A percentile compares a stretch with the other conserved stretches of the same genome.
Conservation (phyloP, 2,888 invertebrate genomes). For the Tipula lateralis region DNA sequence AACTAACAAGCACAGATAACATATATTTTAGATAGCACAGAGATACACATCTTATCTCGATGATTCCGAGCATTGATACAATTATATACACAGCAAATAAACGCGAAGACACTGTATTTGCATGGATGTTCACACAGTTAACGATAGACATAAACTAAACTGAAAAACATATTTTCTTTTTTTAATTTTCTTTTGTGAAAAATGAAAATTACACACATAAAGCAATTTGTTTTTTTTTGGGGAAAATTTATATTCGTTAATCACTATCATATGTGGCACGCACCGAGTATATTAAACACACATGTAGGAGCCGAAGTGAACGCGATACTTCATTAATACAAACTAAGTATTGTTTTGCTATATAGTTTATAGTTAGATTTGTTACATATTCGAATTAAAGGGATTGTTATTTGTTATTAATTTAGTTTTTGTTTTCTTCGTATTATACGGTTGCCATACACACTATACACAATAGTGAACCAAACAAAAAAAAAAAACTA, state of each 20-base stretch:
- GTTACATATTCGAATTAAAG: background rate
- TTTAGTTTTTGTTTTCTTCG: background rate
- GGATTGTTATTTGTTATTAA: background rate
- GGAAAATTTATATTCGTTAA: background rate
- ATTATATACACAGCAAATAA: background rate
- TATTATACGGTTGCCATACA: background rate
- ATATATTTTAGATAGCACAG: background rate
- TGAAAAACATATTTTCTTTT: background rate
- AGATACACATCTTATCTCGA: background rate
- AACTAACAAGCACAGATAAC: background rate
- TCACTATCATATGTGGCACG: background rate
- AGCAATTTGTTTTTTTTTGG: background rate
- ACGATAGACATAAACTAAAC: background rate
- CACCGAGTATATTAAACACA: background rate
- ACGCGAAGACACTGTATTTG: background rate
- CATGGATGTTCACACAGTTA: background rate
- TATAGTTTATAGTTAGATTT: background rate
- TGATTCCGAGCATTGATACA: background rate
- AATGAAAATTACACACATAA: background rate
- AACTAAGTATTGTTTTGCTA: background rate
- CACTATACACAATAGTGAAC: constrained; percentile 14
- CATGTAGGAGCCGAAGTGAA: background rate
- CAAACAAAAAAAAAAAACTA: background rate
- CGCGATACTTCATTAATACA: background rate
- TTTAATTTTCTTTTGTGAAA: background rate